These are phyloP conservation scores for Meganola albula DNA, from an alignment of 2,888 invertebrate species.

Conservation along the genomic window DNA sequence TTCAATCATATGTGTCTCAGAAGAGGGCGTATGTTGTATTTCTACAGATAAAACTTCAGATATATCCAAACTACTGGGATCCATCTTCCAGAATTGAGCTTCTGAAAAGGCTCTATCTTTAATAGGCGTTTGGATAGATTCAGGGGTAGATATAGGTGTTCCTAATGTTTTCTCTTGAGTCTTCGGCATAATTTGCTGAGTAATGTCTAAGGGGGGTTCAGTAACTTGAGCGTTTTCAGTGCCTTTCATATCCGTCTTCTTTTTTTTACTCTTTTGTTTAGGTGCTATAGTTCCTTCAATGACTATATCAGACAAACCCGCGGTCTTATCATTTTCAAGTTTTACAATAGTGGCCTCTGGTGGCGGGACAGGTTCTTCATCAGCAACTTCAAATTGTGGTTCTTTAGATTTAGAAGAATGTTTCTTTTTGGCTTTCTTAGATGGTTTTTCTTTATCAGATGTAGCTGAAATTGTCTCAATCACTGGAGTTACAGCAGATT, in stretches of 20 bases:
- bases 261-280: conserved; percentile 55
- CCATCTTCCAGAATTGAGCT: conserved; percentile 66
- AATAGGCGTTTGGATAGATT: conserved; percentile 58
- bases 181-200: conserved; percentile 21
- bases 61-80: conserved; percentile 43
- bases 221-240: conserved; percentile 19
- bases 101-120: conserved; percentile 66
- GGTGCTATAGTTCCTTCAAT: conserved; percentile 33
- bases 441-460: conserved; percentile 45
- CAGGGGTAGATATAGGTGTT: conserved; percentile 56
- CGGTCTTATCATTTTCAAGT: conserved; percentile 11
- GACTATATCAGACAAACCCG: conserved; percentile 6
- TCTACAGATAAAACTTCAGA: conserved; percentile 49
- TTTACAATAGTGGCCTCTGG: conserved; percentile 21
- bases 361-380: conserved; percentile 21
- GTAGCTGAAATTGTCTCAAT: conserved; percentile 30
- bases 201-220: conserved; percentile 28
- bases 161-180: too few relatives aligned
- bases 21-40: conserved; percentile 26
- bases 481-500: conserved; percentile 45
- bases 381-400: too few relatives aligned
- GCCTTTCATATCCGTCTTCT: conserved; percentile 49
- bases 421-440: conserved; percentile 58
- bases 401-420: conserved; percentile 49
- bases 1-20: conserved; percentile 16